Evolutionary conservation across 92 coral and sea anemone genomes (phyloP).

Genomic region (Bergia sp.): DNA sequence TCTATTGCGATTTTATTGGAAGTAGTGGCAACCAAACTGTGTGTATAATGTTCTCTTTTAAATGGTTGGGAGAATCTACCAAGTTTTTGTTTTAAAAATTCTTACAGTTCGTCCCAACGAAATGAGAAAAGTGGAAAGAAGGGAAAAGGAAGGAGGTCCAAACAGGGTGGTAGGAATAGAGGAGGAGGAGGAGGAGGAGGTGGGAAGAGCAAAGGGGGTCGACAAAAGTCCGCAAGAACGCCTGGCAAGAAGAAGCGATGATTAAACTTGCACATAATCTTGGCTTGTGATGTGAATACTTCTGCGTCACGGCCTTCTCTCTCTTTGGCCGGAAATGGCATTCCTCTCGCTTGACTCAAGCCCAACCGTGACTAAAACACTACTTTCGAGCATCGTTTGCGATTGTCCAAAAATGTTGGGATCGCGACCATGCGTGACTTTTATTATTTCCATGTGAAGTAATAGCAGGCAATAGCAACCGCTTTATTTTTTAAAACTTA

Average conservation of each 20-base stretch:
- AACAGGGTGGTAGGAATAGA: constrained; percentile 30
- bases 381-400: too few relatives aligned
- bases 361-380: too few relatives aligned
- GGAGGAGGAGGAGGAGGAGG: constrained; percentile 20
- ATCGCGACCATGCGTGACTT: too few relatives aligned
- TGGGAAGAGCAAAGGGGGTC: constrained; percentile 12
- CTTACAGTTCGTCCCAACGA: constrained; percentile 18
- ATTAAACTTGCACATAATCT: neutral
- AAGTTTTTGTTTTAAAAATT: neutral
- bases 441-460: too few relatives aligned
- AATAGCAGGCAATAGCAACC: too few relatives aligned
- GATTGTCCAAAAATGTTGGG: too few relatives aligned
- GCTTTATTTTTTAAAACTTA: too few relatives aligned
- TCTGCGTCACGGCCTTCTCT: too few relatives aligned
- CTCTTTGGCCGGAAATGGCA: too few relatives aligned
- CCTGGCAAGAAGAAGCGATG: constrained; percentile 19
- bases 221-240: constrained; percentile 16
- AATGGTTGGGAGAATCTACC: neutral
- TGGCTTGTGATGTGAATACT: neutral
- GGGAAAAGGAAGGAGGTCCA: constrained; percentile 26
- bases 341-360: too few relatives aligned
- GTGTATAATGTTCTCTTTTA: neutral
- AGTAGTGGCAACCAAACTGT: neutral
- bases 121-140: constrained; percentile 26
- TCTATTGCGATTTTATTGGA: neutral